These are phyloP conservation scores for Periophthalmodon schlosseri DNA, from an alignment of 2,113 vertebrate genomes.

Conservation along the genomic window DNA sequence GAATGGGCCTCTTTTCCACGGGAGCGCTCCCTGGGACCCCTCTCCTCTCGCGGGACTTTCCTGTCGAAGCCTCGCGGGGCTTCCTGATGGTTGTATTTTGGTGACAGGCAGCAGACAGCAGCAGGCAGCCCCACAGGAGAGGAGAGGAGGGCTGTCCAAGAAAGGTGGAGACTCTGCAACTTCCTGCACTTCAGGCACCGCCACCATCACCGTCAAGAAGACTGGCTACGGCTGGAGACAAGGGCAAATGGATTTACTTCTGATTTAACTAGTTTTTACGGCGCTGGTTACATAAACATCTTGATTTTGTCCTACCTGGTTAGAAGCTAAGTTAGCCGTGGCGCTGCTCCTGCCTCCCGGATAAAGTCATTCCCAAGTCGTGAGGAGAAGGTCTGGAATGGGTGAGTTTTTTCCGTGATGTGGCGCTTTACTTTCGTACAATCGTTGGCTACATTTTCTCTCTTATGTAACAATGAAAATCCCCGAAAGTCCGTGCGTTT, in stretches of 20 bases:
- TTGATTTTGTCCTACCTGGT: constrained; percentile 23
- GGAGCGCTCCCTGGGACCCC: constrained; percentile 1
- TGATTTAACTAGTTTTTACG: not conserved
- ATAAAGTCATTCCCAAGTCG: constrained; percentile 46
- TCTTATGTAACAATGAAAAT: not conserved
- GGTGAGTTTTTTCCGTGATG: constrained; percentile 77
- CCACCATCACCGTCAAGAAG: constrained; percentile 18
- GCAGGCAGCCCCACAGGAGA: not conserved
- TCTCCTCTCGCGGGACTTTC: constrained; percentile 69
- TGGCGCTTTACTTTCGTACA: constrained; percentile 31
- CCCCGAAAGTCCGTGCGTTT: accelerated
- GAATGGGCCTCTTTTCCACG: constrained; percentile 9
- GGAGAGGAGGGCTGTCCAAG: constrained; percentile 67
- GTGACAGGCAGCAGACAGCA: constrained; percentile 32
- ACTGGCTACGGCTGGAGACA: constrained; percentile 22
- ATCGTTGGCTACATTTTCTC: not conserved
- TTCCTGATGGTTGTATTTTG: constrained; percentile 53
- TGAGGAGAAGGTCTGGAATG: constrained; percentile 70
- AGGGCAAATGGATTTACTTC: constrained; percentile 66
- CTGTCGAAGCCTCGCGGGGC: constrained; percentile 67
- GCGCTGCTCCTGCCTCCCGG: constrained; percentile 39
- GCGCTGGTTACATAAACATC: not conserved
- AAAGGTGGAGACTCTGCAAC: constrained; percentile 82
- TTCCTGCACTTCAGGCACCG: constrained; percentile 69
- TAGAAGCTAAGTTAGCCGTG: constrained; percentile 58